Conservation (phyloP, 1,140 invertebrate genomes). For the Bombus vancouverensis region DNA sequence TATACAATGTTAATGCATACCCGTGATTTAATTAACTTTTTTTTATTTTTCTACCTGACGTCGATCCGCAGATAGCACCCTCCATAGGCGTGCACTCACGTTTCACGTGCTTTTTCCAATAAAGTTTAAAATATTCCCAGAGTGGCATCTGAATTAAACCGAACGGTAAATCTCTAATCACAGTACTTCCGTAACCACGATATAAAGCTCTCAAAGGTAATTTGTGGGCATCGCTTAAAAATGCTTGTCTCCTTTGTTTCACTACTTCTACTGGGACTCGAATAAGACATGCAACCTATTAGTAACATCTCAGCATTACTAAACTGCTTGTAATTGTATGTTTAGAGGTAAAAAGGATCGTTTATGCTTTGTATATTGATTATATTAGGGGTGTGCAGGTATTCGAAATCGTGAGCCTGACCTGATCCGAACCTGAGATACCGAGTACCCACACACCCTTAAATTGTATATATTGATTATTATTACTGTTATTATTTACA, state of each 20-base stretch:
- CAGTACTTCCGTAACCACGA: conserved; percentile 94
- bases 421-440: no score
- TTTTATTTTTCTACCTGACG: conserved; percentile 85
- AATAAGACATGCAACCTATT: conserved; percentile 92
- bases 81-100: conserved; percentile 85
- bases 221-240: conserved; percentile 78
- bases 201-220: conserved; percentile 87
- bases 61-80: conserved; percentile 92
- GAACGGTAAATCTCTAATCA: conserved; percentile 96
- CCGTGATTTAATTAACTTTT: not conserved
- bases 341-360: not conserved
- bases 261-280: conserved; percentile 98
- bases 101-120: conserved; percentile 82
- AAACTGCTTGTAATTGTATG: not conserved
- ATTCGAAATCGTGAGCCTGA: no score
- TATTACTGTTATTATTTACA: not conserved
- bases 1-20: not conserved
- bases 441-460: no score
- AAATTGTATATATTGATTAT: not conserved
- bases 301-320: not conserved
- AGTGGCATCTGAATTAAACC: conserved; percentile 97
- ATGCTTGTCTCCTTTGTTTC: conserved; percentile 95
- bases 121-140: conserved; percentile 94
- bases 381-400: not conserved
- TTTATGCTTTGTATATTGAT: not conserved